phyloP scores from a whole-genome alignment of 2,113 vertebrate species.

The Oreochromis aureus region DNA sequence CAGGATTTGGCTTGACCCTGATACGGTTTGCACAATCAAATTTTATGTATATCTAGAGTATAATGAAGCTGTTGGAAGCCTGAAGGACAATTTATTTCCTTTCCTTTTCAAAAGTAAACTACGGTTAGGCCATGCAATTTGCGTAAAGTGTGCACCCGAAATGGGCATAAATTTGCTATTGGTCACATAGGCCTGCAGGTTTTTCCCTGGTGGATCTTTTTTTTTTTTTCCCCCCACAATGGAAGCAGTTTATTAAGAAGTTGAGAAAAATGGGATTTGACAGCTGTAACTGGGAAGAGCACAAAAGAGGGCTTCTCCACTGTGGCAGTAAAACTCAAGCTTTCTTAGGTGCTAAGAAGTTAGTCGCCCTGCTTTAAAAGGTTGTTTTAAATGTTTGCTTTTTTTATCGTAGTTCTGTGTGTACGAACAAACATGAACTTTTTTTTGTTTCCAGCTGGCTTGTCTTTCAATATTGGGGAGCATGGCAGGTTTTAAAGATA shows the following conservation, averaged over 20 bases:
- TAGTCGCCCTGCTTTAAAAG: background rate
- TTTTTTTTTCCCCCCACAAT: background rate
- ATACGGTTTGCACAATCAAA: background rate
- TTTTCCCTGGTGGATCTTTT: conserved; percentile 43
- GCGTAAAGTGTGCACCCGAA: conserved; percentile 14
- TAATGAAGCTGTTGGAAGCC: background rate
- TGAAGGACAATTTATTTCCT: background rate
- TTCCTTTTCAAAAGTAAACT: background rate
- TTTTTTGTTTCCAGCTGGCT: background rate
- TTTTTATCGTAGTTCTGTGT: background rate
- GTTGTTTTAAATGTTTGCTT: background rate
- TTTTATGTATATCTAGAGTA: background rate
- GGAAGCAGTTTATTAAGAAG: conserved; percentile 62
- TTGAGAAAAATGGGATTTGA: conserved; percentile 63
- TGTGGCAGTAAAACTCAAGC: background rate
- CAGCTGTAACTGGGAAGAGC: conserved; percentile 54
- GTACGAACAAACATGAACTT: background rate
- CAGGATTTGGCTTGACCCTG: background rate
- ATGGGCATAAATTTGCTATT: conserved; percentile 21
- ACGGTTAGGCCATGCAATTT: conserved; percentile 1
- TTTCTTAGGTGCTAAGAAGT: conserved; percentile 12
- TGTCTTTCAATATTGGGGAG: conserved; percentile 23
- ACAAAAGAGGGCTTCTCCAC: conserved; percentile 20
- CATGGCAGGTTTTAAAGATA: conserved; percentile 80
- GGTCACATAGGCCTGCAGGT: conserved; percentile 45